Evolutionary conservation across 2,888 invertebrate species (phyloP).

Genomic region (Romanomermis culicivorax): DNA sequence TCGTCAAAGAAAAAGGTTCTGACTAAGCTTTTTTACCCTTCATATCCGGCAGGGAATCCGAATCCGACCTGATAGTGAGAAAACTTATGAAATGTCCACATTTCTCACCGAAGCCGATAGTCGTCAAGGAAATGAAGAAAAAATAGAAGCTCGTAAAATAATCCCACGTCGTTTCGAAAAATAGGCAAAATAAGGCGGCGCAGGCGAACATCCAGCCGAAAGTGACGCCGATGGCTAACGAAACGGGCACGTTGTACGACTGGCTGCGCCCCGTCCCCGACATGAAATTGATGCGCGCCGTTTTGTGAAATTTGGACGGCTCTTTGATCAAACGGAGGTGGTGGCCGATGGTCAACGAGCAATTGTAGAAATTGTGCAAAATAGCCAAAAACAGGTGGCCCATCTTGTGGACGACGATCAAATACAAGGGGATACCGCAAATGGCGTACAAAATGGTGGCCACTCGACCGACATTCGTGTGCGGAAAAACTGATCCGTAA

Average conservation of each 20-base stretch:
- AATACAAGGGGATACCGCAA: slow-evolving; percentile 24
- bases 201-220: slow-evolving; percentile 28
- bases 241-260: slow-evolving; percentile 18
- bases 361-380: slow-evolving; percentile 20
- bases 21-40: too few relatives aligned
- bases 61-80: too few relatives aligned
- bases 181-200: slow-evolving; percentile 22
- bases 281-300: background rate
- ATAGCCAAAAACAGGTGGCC: slow-evolving; percentile 21
- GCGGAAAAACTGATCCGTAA: slow-evolving; percentile 2
- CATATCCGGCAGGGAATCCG: too few relatives aligned
- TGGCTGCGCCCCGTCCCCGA: background rate
- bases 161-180: slow-evolving; percentile 26
- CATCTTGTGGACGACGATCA: slow-evolving; percentile 26
- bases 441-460: slow-evolving; percentile 19
- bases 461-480: background rate
- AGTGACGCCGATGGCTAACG: slow-evolving; percentile 22
- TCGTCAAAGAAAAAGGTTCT: too few relatives aligned
- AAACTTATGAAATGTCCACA: too few relatives aligned
- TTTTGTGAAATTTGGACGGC: background rate
- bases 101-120: slow-evolving; percentile 25
- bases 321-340: background rate
- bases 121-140: slow-evolving; percentile 25
- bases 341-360: background rate
- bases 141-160: slow-evolving; percentile 28